Percentiles rank a stretch among this genome's conserved stretches.
These are phyloP conservation scores for Sminthurinus signatus DNA, from an alignment of 1,140 invertebrate species.

Conservation along the genomic window DNA sequence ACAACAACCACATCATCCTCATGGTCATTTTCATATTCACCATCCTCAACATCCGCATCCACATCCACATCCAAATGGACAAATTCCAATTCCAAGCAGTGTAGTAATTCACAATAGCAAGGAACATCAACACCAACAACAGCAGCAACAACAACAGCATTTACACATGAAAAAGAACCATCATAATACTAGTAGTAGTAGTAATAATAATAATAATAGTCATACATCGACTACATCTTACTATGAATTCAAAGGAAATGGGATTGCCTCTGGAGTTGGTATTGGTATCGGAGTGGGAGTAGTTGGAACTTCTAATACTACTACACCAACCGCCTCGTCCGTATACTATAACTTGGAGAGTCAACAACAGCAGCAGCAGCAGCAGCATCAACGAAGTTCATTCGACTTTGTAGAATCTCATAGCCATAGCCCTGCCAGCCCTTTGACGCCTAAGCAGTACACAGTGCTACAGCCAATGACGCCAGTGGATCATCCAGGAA, in stretches of 20 bases:
- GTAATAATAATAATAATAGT: too few relatives aligned
- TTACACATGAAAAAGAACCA: neutral
- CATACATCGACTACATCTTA: slow-evolving; percentile 14
- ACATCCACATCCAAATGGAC: neutral
- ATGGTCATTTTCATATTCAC: neutral
- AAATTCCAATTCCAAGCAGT: too few relatives aligned
- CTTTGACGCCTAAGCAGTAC: slow-evolving; percentile 44
- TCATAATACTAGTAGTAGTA: too few relatives aligned
- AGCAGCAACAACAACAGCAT: neutral
- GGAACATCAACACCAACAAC: neutral
- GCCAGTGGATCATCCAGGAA: slow-evolving; percentile 48
- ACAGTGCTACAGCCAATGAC: slow-evolving; percentile 45
- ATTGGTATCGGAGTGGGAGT: neutral
- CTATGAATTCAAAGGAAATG: slow-evolving; percentile 24
- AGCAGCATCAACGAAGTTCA: slow-evolving; percentile 32
- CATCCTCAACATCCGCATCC: neutral
- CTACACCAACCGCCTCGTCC: slow-evolving; percentile 32
- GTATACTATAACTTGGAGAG: slow-evolving; percentile 41
- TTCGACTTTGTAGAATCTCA: slow-evolving; percentile 41
- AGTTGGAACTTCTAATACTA: neutral
- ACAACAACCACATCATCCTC: neutral
- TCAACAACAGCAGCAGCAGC: slow-evolving; percentile 29
- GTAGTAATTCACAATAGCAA: too few relatives aligned
- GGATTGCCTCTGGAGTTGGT: too few relatives aligned
- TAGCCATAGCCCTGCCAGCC: slow-evolving; percentile 42